Percentiles rank a stretch among this genome's conserved stretches.
These are phyloP conservation scores for Riparia riparia DNA, from an alignment of 2,113 vertebrate species.

Conservation along the genomic window DNA sequence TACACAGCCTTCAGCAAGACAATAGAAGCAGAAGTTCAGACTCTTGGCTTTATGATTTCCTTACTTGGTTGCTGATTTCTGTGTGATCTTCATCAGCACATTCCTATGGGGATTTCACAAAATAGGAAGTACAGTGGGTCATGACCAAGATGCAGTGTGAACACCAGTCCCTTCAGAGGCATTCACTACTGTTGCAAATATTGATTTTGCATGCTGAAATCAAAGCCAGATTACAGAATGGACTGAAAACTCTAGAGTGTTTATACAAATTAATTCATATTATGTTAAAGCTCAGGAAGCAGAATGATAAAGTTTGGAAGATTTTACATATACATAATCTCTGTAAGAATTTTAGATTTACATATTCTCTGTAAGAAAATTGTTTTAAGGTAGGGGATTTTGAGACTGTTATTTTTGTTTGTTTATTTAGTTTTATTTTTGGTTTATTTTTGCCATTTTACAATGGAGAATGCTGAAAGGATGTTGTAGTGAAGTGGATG, in stretches of 20 bases:
- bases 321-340: not conserved
- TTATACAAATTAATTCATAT: not conserved
- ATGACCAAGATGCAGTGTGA: not conserved
- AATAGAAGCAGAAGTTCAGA: not conserved
- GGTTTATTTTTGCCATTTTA: not conserved
- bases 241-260: not conserved
- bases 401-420: not conserved
- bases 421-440: not conserved
- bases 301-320: not conserved
- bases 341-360: too few species aligned
- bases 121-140: not conserved
- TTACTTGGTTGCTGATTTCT: not conserved
- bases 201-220: not conserved
- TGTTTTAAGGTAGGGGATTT: fast-evolving
- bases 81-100: not conserved
- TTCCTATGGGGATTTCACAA: not conserved
- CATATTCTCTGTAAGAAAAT: not conserved
- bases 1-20: not conserved
- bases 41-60: not conserved
- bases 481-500: not conserved
- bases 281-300: not conserved
- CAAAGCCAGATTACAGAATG: not conserved
- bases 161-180: not conserved
- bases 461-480: not conserved
- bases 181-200: not conserved